Conservation (phyloP, 2,888 invertebrate genomes). For the Limnephilus marmoratus region DNA sequence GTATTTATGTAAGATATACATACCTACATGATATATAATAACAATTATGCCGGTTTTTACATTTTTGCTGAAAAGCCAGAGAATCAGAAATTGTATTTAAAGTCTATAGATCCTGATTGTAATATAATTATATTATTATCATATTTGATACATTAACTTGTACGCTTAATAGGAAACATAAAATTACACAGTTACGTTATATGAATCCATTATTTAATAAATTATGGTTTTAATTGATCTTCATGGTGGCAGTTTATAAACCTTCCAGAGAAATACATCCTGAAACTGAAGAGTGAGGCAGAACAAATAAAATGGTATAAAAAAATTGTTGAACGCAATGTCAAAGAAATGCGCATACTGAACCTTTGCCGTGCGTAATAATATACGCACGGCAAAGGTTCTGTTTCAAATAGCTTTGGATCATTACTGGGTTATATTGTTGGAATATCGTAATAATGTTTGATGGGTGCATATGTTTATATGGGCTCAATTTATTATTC, state of each 20-base stretch:
- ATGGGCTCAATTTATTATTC: neutral
- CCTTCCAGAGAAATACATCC: neutral
- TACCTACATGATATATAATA: neutral
- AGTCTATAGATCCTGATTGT: neutral
- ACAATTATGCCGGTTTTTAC: neutral
- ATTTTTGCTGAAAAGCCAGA: slow-evolving; percentile 7
- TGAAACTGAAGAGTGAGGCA: neutral
- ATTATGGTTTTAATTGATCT: neutral
- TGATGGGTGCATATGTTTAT: neutral
- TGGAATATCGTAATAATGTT: neutral
- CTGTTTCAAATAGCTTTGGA: neutral
- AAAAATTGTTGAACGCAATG: neutral
- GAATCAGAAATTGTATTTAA: neutral
- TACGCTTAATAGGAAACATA: neutral
- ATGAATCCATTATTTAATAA: neutral
- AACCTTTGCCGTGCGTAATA: neutral
- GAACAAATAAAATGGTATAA: neutral
- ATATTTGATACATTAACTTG: neutral
- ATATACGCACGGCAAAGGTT: neutral
- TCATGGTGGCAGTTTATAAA: neutral
- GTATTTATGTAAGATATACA: neutral
- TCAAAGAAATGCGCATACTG: neutral
- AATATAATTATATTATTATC: neutral
- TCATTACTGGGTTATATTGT: too few species aligned
- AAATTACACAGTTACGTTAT: neutral